These are phyloP conservation scores for Triplophysa rosa DNA, from an alignment of 2,113 vertebrate genomes.

Conservation along the genomic window DNA sequence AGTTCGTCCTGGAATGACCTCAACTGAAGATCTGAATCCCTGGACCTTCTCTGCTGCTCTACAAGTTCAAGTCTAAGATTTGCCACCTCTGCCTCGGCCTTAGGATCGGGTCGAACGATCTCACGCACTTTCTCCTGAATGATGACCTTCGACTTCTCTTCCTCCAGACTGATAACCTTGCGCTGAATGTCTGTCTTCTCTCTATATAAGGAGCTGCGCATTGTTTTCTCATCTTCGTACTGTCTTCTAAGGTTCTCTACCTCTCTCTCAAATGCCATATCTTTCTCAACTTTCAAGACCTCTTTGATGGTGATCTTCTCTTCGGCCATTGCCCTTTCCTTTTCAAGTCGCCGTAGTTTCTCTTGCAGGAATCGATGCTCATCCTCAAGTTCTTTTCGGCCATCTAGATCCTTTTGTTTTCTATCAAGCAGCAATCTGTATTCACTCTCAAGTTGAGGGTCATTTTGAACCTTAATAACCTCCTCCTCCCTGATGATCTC, in stretches of 20 bases:
- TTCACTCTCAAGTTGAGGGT: conserved; percentile 88
- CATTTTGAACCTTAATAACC: conserved; percentile 90
- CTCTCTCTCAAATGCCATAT: conserved; percentile 82
- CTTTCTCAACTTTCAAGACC: conserved; percentile 94
- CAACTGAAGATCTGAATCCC: conserved; percentile 82
- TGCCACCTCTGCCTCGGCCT: conserved; percentile 90
- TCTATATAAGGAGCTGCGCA: conserved; percentile 76
- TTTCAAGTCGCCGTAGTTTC: conserved; percentile 86
- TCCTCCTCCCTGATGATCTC: conserved; percentile 90
- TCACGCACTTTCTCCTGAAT: conserved; percentile 93
- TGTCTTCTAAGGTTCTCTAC: conserved; percentile 83
- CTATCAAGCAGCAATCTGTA: conserved; percentile 80
- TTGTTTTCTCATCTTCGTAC: conserved; percentile 86
- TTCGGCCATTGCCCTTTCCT: conserved; percentile 90
- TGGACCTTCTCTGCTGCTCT: conserved; percentile 86
- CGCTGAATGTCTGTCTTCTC: conserved; percentile 86
- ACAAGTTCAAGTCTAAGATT: conserved; percentile 91
- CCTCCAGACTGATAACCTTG: conserved; percentile 85
- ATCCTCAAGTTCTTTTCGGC: conserved; percentile 83
- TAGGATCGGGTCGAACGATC: conserved; percentile 93
- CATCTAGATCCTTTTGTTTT: conserved; percentile 75
- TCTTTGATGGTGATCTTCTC: conserved; percentile 94
- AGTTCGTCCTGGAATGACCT: conserved; percentile 82
- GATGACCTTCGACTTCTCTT: conserved; percentile 88
- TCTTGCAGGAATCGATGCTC: conserved; percentile 89